phyloP scores from a whole-genome alignment of 2,888 invertebrate species.

The Imbricaverruca yamaguchii region DNA sequence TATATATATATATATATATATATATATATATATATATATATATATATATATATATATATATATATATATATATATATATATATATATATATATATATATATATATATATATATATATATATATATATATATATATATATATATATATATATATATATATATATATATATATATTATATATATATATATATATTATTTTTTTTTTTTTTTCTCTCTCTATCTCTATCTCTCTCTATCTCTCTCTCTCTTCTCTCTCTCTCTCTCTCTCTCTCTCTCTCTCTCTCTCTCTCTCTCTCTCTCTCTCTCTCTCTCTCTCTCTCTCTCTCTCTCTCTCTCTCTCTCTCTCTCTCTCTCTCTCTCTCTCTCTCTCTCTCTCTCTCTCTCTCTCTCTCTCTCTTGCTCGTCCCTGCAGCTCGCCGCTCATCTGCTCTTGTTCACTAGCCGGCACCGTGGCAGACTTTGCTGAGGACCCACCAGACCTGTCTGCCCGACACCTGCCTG shows the following conservation, averaged over 20 bases:
- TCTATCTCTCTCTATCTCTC: too few relatives aligned
- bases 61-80: too few relatives aligned
- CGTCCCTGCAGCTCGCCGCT: too few relatives aligned
- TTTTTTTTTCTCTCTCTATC: slow-evolving; percentile 26
- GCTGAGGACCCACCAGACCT: not conserved
- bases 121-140: slow-evolving; percentile 25
- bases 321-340: not conserved
- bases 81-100: too few relatives aligned
- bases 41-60: too few relatives aligned
- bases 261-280: not conserved
- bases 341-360: not conserved
- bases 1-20: too few relatives aligned
- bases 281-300: not conserved
- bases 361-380: too few relatives aligned
- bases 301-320: not conserved
- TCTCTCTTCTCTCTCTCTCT: not conserved
- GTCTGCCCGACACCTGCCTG: not conserved
- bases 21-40: too few relatives aligned
- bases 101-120: slow-evolving; percentile 1
- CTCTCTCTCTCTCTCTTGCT: too few relatives aligned
- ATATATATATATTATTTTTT: slow-evolving; percentile 14
- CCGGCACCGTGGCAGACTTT: too few relatives aligned
- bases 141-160: slow-evolving; percentile 22
- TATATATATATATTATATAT: slow-evolving; percentile 22
- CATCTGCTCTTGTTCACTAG: too few relatives aligned